Base-by-base conservation (phyloP, 2,888 invertebrate species). In the Dynastes tityus region DNA sequence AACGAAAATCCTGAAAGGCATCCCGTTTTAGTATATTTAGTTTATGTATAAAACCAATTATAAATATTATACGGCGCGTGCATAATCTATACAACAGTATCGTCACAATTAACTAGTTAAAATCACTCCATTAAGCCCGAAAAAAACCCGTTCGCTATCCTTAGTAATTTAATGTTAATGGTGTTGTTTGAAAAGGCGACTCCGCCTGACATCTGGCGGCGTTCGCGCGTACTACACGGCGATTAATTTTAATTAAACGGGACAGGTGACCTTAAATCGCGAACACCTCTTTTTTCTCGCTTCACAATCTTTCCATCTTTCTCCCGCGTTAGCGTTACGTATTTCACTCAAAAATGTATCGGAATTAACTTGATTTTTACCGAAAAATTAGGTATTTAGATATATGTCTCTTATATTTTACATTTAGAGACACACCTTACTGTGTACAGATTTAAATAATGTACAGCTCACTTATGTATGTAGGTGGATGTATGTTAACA, bases 111-210 rank as follows among this genome's bases (percentile, higher is more conserved):
- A 68, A 49, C 68, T 51, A 68, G 68, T 49, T 51, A 68, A 49
- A 68, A 68, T 68, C 68, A 40, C 51, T 68, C 68, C 68, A 68
- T 68, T 68, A 68, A 27, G 51, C 29, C 51, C 29, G 49, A 68
- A 68, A 68, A 68, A 51, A 51, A 68, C 49, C 68, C 29, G 68
- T 51, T 68, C 29, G 51, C 68, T 68, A 67, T 51, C 68, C 53
- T 68, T 68, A 51, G 68, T 68, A 68, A 68, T 68, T 68, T 68
- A 68, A 51, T 74, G 73, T 74, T 74, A 63, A 74, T 74, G 73
- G 73, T 74, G 73, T 74, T 74, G 61, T 74, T 74, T 74, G 73
- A 74, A 74, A 74, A 74, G 73, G 61, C 73, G 73, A 74, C 73
- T 74, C 45, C 73, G 73, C 40, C 61, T 55, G 73, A 40, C 73